phyloP scores from a whole-genome alignment of 2,888 invertebrate species.

The Ormia ochracea region DNA sequence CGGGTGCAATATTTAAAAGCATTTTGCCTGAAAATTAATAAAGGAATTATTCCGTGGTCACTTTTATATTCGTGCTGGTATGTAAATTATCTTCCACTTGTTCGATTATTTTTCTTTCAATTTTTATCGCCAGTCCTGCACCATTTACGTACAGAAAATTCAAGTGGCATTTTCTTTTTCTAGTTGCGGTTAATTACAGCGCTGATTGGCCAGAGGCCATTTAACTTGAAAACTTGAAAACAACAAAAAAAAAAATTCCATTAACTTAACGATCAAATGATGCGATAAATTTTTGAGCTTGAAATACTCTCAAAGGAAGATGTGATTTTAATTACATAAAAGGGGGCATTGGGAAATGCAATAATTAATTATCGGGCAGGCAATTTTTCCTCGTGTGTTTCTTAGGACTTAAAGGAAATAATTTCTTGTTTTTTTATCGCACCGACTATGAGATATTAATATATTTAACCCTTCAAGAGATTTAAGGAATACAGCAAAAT shows the following conservation, averaged over 20 bases:
- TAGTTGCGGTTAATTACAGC: slow-evolving; percentile 47
- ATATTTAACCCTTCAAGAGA: too few species aligned
- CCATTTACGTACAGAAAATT: not conserved
- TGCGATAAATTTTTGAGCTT: slow-evolving; percentile 46
- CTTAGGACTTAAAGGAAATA: not conserved
- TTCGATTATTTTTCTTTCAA: not conserved
- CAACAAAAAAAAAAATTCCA: slow-evolving; percentile 20
- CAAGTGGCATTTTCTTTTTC: slow-evolving; percentile 4
- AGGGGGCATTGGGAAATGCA: slow-evolving; percentile 42
- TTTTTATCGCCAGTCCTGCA: not conserved
- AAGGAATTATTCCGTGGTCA: slow-evolving; percentile 28
- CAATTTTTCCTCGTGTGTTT: not conserved
- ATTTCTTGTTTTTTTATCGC: too few species aligned
- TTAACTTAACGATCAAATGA: slow-evolving; percentile 13
- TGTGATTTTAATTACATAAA: slow-evolving; percentile 57
- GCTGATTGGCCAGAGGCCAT: slow-evolving; percentile 41
- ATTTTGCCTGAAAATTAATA: not conserved
- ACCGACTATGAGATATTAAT: too few species aligned
- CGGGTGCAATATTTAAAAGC: slow-evolving; percentile 12
- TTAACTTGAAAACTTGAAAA: not conserved
- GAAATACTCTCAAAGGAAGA: slow-evolving; percentile 29
- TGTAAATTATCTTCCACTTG: slow-evolving; percentile 21
- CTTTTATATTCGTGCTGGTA: slow-evolving; percentile 30
- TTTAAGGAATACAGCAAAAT: too few species aligned
- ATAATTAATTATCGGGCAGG: slow-evolving; percentile 45